Percentiles rank a stretch among this genome's conserved stretches.
These are phyloP conservation scores for Trichomalopsis sarcophagae DNA, from an alignment of 1,140 invertebrate species.

Conservation along the genomic window DNA sequence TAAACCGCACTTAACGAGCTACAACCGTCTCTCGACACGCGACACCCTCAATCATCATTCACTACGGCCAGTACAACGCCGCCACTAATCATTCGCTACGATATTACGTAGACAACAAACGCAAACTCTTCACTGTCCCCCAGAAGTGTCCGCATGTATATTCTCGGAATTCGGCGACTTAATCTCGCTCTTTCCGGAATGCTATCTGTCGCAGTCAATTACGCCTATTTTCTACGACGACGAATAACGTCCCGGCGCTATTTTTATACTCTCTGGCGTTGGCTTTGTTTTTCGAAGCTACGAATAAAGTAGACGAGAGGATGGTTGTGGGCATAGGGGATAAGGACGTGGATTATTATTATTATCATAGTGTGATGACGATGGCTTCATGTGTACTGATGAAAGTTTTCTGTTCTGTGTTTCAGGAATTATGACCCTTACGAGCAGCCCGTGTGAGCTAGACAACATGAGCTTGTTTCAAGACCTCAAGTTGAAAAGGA, in stretches of 20 bases:
- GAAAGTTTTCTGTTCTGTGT: conserved; percentile 53
- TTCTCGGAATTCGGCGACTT: conserved; percentile 28
- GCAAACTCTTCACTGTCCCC: no score
- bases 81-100: neutral
- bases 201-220: conserved; percentile 29
- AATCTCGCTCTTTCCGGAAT: conserved; percentile 32
- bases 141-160: no score
- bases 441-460: conserved; percentile 94
- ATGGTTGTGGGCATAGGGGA: no score
- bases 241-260: neutral
- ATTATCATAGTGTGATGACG: no score
- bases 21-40: neutral
- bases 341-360: no score
- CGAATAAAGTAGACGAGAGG: neutral
- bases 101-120: no score
- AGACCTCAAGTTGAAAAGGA: conserved; percentile 97
- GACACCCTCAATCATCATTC: neutral
- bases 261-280: conserved; percentile 10
- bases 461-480: conserved; percentile 99
- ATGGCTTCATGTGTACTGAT: neutral
- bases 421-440: conserved; percentile 97
- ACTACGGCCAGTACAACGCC: neutral
- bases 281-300: neutral
- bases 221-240: conserved; percentile 37
- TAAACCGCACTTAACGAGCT: no score